Percentiles rank a stretch among this genome's conserved stretches.
These are phyloP conservation scores for Puntigrus tetrazona DNA, from an alignment of 2,113 vertebrate species.

Conservation along the genomic window DNA sequence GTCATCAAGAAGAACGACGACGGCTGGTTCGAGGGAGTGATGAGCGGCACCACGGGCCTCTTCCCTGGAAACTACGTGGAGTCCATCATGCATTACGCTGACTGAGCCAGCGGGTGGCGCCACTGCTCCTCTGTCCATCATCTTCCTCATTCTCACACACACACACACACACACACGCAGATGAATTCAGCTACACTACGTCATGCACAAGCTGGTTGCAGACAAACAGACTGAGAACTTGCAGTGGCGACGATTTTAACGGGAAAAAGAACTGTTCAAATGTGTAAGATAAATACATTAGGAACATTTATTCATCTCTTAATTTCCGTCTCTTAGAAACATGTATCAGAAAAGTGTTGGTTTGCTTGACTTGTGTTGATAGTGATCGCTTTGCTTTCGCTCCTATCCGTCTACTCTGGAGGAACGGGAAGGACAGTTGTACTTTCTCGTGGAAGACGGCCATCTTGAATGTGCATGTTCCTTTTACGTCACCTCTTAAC, in stretches of 20 bases:
- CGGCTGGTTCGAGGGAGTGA: conserved; percentile 97
- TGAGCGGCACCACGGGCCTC: conserved; percentile 96
- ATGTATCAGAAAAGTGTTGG: conserved; percentile 41
- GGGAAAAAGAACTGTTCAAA: conserved; percentile 56
- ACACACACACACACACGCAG: conserved; percentile 4
- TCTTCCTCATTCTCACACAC: conserved; percentile 17
- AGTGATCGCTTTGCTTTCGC: conserved; percentile 2
- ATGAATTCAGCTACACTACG: conserved; percentile 14
- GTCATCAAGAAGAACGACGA: conserved; percentile 99
- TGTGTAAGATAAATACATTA: conserved; percentile 63
- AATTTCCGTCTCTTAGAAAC: conserved; percentile 48
- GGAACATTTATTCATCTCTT: conserved; percentile 59
- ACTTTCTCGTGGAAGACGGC: not conserved
- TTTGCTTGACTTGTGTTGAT: conserved; percentile 39
- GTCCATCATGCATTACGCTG: conserved; percentile 99
- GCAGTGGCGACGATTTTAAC: not conserved
- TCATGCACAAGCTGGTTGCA: conserved; percentile 4
- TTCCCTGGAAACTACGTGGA: conserved; percentile 98
- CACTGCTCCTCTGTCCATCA: conserved; percentile 2
- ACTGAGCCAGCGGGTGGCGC: conserved; percentile 74
- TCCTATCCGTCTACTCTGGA: conserved; percentile 6
- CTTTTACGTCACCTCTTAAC: conserved; percentile 4
- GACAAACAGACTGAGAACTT: not conserved
- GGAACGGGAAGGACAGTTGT: conserved; percentile 11
- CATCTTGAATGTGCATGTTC: conserved; percentile 20